Percentiles rank a stretch among this genome's conserved stretches.
Conservation (phyloP, 2,888 invertebrate genomes). For the Pyrocoelia pectoralis region DNA sequence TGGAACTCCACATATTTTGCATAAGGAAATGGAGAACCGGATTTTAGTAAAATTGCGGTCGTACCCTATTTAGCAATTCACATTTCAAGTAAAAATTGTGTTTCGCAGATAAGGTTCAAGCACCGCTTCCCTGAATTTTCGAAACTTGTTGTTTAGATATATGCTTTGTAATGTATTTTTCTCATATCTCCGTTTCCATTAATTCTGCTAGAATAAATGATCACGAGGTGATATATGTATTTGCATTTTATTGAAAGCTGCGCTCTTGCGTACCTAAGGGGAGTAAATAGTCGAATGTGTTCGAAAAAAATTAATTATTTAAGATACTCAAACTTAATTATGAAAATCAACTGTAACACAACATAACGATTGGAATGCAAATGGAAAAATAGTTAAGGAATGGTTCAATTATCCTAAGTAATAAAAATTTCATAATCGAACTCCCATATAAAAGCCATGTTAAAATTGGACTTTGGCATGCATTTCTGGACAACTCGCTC, state of each 20-base stretch:
- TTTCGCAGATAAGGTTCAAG: not conserved
- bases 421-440: too few species aligned
- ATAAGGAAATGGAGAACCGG: slow-evolving; percentile 18
- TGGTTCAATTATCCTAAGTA: too few species aligned
- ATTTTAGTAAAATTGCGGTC: slow-evolving; percentile 20
- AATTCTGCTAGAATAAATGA: not conserved
- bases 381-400: too few species aligned
- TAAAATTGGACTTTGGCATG: too few species aligned
- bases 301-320: too few species aligned
- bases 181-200: not conserved
- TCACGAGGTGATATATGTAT: not conserved
- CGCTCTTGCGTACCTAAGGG: not conserved
- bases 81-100: slow-evolving; percentile 11
- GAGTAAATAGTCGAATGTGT: not conserved
- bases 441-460: too few species aligned
- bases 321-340: too few species aligned
- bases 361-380: too few species aligned
- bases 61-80: slow-evolving; percentile 22
- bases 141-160: not conserved
- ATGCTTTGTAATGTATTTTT: not conserved
- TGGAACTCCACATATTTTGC: slow-evolving; percentile 31
- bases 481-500: too few species aligned
- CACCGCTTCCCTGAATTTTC: not conserved
- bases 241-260: not conserved
- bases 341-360: too few species aligned